Evolutionary conservation across 23 tunicate species (phyloP).

Genomic region (Halocynthia aurantium): DNA sequence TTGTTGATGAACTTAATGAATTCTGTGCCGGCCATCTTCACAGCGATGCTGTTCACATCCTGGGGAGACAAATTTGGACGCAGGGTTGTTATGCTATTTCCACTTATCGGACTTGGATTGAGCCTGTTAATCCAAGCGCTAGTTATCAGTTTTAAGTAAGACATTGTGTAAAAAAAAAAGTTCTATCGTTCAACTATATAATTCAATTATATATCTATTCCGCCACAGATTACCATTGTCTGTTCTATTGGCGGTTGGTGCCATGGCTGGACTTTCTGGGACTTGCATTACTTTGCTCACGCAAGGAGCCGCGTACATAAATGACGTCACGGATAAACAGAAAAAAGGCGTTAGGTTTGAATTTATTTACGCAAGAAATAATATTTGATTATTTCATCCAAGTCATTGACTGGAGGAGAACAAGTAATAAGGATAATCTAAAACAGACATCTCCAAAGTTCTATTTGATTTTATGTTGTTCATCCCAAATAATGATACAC

Average conservation of each 20-base stretch:
- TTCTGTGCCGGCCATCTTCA: slow-evolving; percentile 64
- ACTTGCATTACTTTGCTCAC: slow-evolving; percentile 66
- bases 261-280: slow-evolving; percentile 55
- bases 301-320: slow-evolving; percentile 62
- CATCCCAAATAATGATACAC: too few relatives aligned
- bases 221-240: slow-evolving; percentile 45
- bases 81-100: slow-evolving; percentile 40
- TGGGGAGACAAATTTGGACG: slow-evolving; percentile 72
- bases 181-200: background rate
- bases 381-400: too few relatives aligned
- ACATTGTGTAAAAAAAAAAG: background rate
- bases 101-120: slow-evolving; percentile 32
- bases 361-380: too few relatives aligned
- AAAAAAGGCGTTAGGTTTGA: slow-evolving; percentile 42
- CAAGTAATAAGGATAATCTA: too few relatives aligned
- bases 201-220: background rate
- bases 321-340: slow-evolving; percentile 47
- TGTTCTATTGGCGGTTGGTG: slow-evolving; percentile 18
- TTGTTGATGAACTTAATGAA: slow-evolving; percentile 36
- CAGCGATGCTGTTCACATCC: slow-evolving; percentile 40
- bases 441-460: too few relatives aligned
- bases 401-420: too few relatives aligned
- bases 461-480: too few relatives aligned
- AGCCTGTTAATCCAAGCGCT: slow-evolving; percentile 30
- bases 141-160: slow-evolving; percentile 46